A percentile compares a stretch with the other conserved stretches of the same genome.
phyloP scores from a whole-genome alignment of 2,113 vertebrate species.

The Pandion haliaetus region DNA sequence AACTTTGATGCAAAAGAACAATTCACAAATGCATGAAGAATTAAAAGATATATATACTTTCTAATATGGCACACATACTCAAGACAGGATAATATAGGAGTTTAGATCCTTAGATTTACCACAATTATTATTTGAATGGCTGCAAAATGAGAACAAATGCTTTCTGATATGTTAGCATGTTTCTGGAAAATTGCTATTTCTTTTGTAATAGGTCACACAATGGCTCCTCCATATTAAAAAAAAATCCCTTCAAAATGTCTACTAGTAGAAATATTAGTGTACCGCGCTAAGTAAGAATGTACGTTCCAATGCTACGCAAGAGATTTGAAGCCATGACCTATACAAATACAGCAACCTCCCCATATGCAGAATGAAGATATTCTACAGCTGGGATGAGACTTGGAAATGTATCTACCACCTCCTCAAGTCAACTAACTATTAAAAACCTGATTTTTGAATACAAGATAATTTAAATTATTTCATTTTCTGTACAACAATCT shows the following conservation, averaged over 20 bases:
- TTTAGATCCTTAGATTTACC: background rate
- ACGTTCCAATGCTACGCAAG: background rate
- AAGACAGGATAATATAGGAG: background rate
- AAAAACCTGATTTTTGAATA: background rate
- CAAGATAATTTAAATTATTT: background rate
- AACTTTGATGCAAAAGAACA: background rate
- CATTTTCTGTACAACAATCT: background rate
- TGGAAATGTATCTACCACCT: background rate
- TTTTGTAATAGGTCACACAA: background rate
- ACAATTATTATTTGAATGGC: background rate
- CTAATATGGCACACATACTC: background rate
- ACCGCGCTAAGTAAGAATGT: background rate
- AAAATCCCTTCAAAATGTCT: background rate
- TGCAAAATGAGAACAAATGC: background rate
- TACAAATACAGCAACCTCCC: background rate
- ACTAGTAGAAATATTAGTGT: background rate
- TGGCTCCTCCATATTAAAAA: background rate
- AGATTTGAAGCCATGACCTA: background rate
- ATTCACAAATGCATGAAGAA: too few species aligned
- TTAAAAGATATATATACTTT: background rate
- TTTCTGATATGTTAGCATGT: background rate
- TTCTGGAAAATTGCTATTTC: background rate
- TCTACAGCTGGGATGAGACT: background rate
- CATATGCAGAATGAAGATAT: background rate
- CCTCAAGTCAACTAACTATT: background rate